phyloP scores from a whole-genome alignment of 1,140 invertebrate genomes.

The Dendrolimus punctatus region DNA sequence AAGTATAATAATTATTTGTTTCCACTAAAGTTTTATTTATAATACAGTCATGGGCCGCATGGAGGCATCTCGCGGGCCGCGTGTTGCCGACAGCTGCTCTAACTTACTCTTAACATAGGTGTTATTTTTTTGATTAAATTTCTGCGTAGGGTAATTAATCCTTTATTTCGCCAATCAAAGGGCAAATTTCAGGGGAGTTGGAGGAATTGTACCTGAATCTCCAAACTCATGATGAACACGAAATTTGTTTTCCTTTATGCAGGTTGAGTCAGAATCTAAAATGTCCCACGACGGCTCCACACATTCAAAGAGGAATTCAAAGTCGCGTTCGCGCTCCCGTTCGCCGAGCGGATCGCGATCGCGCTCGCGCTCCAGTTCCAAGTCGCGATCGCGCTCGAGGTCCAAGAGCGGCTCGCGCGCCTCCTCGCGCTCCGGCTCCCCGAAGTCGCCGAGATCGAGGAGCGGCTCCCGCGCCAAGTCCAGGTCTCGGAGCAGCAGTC shows the following conservation, averaged over 20 bases:
- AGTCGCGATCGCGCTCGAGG: conserved; percentile 20
- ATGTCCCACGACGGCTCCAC: conserved; percentile 46
- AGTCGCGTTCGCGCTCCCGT: conserved; percentile 19
- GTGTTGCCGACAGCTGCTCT: too few relatives aligned
- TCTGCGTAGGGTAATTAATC: too few relatives aligned
- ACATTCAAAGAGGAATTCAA: conserved; percentile 20
- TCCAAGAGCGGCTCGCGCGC: conserved; percentile 16
- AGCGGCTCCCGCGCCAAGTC: conserved; percentile 21
- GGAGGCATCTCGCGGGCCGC: too few relatives aligned
- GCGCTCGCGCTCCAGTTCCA: conserved; percentile 14
- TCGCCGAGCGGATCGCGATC: conserved; percentile 22
- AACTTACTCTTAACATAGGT: too few relatives aligned
- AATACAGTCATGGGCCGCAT: too few relatives aligned
- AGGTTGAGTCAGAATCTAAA: conserved; percentile 40
- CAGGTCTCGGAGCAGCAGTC: conserved; percentile 21
- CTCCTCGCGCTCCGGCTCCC: conserved; percentile 17
- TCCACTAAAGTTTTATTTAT: too few relatives aligned
- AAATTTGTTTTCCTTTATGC: conserved; percentile 6
- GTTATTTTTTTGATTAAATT: too few relatives aligned
- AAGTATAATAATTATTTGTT: too few relatives aligned
- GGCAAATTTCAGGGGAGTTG: too few relatives aligned
- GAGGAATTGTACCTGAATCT: too few relatives aligned
- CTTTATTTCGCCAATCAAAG: too few relatives aligned
- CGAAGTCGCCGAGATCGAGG: conserved; percentile 16
- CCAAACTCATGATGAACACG: too few relatives aligned